A percentile compares a stretch with the other conserved stretches of the same genome.
phyloP scores from a whole-genome alignment of 2,888 invertebrate genomes.

The Eupithecia subumbrata region DNA sequence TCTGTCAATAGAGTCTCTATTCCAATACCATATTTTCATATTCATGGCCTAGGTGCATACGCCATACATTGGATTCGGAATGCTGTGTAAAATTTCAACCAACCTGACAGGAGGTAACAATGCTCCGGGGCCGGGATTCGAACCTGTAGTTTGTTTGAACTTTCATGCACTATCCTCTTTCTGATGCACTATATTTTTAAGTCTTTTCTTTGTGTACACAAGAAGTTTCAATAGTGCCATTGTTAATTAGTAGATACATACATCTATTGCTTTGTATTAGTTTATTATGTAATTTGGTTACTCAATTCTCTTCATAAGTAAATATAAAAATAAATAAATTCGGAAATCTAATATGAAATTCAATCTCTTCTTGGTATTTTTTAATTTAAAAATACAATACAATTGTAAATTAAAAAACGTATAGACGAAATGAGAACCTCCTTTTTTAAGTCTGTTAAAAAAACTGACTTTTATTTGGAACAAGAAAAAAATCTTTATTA shows the following conservation, averaged over 20 bases:
- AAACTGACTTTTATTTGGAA: background rate
- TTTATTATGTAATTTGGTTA: background rate
- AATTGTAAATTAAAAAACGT: too few relatives aligned
- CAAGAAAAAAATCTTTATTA: too few relatives aligned
- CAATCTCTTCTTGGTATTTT: too few relatives aligned
- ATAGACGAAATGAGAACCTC: too few relatives aligned
- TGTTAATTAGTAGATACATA: background rate
- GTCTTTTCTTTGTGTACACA: slow-evolving; percentile 14
- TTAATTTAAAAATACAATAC: too few relatives aligned
- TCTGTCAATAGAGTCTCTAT: slow-evolving; percentile 8
- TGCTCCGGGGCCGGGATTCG: slow-evolving; percentile 42
- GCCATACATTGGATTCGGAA: slow-evolving; percentile 35
- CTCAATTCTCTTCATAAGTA: too few relatives aligned
- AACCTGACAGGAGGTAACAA: slow-evolving; percentile 64
- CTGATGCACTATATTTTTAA: slow-evolving; percentile 43
- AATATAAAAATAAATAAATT: too few relatives aligned
- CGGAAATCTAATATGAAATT: background rate
- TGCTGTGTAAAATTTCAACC: slow-evolving; percentile 63
- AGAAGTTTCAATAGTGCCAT: background rate
- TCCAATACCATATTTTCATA: background rate
- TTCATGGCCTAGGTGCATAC: slow-evolving; percentile 25
- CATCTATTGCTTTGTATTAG: background rate
- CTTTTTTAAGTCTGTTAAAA: background rate
- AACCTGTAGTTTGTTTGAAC: slow-evolving; percentile 69
- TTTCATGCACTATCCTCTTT: slow-evolving; percentile 60